These are phyloP conservation scores for Agrochola lota DNA, from an alignment of 2,888 invertebrate genomes.

Conservation along the genomic window DNA sequence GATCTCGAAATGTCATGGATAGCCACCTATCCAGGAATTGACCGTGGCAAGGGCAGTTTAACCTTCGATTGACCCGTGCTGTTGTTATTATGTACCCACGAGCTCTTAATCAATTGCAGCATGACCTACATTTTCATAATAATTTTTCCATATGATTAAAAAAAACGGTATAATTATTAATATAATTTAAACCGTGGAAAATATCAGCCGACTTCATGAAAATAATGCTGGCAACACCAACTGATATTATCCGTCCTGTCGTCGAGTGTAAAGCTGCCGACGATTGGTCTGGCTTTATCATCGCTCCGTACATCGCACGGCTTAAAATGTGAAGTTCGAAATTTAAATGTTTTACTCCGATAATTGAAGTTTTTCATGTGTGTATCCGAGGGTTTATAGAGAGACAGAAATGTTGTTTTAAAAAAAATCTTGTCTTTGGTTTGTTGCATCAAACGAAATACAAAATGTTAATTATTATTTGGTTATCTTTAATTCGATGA, in stretches of 20 bases:
- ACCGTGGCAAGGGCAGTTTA: too few relatives aligned
- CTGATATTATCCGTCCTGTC: constrained; percentile 54
- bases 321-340: constrained; percentile 55
- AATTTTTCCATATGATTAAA: too few relatives aligned
- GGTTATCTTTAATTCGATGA: neutral
- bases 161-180: neutral
- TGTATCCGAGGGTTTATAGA: constrained; percentile 20
- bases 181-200: too few relatives aligned
- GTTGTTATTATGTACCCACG: too few relatives aligned
- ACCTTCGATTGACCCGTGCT: too few relatives aligned
- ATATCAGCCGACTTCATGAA: constrained; percentile 2
- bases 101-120: neutral
- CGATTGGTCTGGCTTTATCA: constrained; percentile 56
- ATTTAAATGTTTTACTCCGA: constrained; percentile 52
- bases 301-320: constrained; percentile 34
- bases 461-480: too few relatives aligned
- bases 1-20: too few relatives aligned
- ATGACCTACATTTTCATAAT: neutral
- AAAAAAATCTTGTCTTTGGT: too few relatives aligned
- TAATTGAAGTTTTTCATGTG: constrained; percentile 45
- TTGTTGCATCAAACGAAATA: neutral
- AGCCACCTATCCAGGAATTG: too few relatives aligned
- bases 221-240: constrained; percentile 28
- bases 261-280: constrained; percentile 54
- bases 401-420: neutral